Percentiles rank a stretch among this genome's conserved stretches.
These are phyloP conservation scores for Drosophila histrio DNA, from an alignment of 2,888 invertebrate species.

Conservation along the genomic window DNA sequence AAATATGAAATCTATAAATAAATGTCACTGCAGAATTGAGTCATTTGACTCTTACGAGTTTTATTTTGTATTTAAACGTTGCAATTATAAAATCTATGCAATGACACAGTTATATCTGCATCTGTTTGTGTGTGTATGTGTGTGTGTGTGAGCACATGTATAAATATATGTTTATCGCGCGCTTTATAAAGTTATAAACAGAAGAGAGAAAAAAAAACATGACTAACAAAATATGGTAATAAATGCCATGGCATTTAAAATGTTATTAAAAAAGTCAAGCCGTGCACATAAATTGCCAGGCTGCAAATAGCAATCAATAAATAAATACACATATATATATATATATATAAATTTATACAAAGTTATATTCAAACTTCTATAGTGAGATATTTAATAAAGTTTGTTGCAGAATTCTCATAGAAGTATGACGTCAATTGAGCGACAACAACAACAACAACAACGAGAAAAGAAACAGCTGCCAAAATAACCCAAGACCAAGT, in stretches of 20 bases:
- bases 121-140: background rate
- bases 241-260: constrained; percentile 79
- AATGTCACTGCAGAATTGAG: constrained; percentile 44
- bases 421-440: constrained; percentile 63
- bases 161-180: constrained; percentile 46
- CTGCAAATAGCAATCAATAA: constrained; percentile 57
- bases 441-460: constrained; percentile 24
- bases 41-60: constrained; percentile 37
- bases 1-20: constrained; percentile 26
- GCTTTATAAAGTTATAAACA: constrained; percentile 69
- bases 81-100: constrained; percentile 65
- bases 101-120: constrained; percentile 59
- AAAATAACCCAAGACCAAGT: constrained; percentile 60
- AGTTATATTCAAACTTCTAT: constrained; percentile 6
- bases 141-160: constrained; percentile 6
- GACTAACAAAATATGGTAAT: constrained; percentile 73
- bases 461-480: constrained; percentile 38
- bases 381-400: constrained; percentile 14
- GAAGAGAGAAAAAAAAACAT: constrained; percentile 38
- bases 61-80: constrained; percentile 48
- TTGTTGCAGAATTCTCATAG: constrained; percentile 31
- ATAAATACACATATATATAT: constrained; percentile 25
- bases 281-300: constrained; percentile 70
- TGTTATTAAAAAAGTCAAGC: constrained; percentile 69
- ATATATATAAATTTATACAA: background rate